Percentiles rank a stretch among this genome's conserved stretches.
Evolutionary conservation across 1,140 invertebrate genomes (phyloP).

Genomic region (Bombus pyrosoma): DNA sequence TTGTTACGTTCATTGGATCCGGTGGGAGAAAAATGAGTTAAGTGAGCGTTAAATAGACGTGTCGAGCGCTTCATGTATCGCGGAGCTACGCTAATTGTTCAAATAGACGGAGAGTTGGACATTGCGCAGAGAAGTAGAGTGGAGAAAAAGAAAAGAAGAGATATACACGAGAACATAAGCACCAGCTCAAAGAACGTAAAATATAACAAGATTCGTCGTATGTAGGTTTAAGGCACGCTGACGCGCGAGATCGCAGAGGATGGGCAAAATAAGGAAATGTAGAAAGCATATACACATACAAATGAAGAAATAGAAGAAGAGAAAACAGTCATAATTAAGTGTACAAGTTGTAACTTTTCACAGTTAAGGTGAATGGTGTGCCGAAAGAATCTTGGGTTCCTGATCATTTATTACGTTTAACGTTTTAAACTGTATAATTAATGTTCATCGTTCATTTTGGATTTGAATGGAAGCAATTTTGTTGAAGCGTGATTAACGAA

Average conservation of each 20-base stretch:
- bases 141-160: background rate
- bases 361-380: constrained; percentile 41
- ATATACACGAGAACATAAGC: constrained; percentile 69
- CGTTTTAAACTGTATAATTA: background rate
- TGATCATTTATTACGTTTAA: background rate
- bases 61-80: background rate
- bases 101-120: constrained; percentile 17
- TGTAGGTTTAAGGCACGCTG: constrained; percentile 54
- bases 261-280: background rate
- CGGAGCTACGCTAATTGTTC: constrained; percentile 2
- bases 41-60: background rate
- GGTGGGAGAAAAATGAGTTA: background rate
- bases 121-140: background rate
- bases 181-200: constrained; percentile 72
- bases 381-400: constrained; percentile 52
- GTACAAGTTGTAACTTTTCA: constrained; percentile 58
- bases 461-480: background rate
- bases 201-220: constrained; percentile 49
- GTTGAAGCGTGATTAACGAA: constrained; percentile 1
- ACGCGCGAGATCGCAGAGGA: constrained; percentile 32
- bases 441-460: background rate
- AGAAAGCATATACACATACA: background rate
- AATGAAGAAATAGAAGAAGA: constrained; percentile 5
- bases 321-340: constrained; percentile 34
- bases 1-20: background rate